Evolutionary conservation across 2,888 invertebrate genomes (phyloP).

Genomic region (Coleophora flavipennella): DNA sequence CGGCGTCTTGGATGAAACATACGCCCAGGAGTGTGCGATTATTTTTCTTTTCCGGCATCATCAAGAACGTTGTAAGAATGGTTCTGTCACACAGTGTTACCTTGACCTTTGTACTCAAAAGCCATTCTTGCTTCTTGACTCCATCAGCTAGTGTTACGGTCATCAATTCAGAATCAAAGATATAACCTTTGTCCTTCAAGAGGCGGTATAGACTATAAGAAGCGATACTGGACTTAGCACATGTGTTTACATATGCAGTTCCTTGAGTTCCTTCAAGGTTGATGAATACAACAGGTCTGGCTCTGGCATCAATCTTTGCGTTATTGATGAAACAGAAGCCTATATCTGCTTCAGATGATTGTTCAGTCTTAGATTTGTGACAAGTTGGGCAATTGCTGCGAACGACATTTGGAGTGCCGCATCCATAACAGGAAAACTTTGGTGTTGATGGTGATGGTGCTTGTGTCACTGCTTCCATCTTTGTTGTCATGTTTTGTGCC

Average conservation of each 20-base stretch:
- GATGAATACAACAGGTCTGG: constrained; percentile 4
- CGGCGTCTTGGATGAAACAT: constrained; percentile 18
- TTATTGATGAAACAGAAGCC: constrained; percentile 3
- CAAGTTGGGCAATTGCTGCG: constrained; percentile 13
- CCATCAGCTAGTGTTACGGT: constrained; percentile 5
- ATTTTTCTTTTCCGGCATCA: constrained; percentile 13
- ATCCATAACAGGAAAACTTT: constrained; percentile 14
- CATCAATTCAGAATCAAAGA: not conserved
- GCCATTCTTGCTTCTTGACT: not conserved
- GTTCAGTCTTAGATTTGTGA: not conserved
- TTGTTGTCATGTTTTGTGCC: not conserved
- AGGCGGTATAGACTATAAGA: constrained; percentile 3
- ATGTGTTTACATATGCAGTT: constrained; percentile 6
- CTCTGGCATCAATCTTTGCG: constrained; percentile 1
- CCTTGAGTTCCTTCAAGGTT: not conserved
- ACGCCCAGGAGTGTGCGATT: constrained; percentile 18
- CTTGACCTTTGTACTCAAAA: not conserved
- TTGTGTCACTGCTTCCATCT: constrained; percentile 1
- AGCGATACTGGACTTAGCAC: constrained; percentile 9
- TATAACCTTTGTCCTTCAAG: constrained; percentile 1
- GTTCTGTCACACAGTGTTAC: not conserved
- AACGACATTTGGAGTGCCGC: constrained; percentile 11
- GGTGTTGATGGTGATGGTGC: constrained; percentile 2
- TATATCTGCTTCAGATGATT: not conserved
- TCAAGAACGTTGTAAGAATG: constrained; percentile 5